Evolutionary conservation across 2,797 vertebrate genomes (phyloP).

Genomic region (Pelodytes ibericus): DNA sequence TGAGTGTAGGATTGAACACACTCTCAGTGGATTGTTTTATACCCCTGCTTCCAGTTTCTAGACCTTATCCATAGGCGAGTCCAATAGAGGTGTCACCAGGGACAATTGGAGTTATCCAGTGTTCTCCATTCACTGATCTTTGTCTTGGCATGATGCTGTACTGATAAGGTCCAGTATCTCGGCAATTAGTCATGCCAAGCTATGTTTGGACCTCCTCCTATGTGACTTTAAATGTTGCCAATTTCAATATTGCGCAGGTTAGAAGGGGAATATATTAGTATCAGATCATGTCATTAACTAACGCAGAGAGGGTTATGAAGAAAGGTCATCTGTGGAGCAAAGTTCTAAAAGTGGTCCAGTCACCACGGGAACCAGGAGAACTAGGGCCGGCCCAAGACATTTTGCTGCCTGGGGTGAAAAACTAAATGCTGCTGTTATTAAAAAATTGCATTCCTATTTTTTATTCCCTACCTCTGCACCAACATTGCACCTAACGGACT

Average conservation of each 20-base stretch:
- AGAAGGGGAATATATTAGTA: too few species aligned
- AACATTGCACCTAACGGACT: too few species aligned
- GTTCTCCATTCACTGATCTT: slow-evolving; percentile 1
- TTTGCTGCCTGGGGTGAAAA: too few species aligned
- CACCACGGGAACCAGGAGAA: too few species aligned
- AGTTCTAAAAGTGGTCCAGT: too few species aligned
- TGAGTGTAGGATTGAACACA: slow-evolving; percentile 3
- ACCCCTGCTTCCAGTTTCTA: not conserved
- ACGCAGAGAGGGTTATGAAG: too few species aligned
- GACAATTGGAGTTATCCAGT: slow-evolving; percentile 7
- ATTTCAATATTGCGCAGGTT: slow-evolving; percentile 28
- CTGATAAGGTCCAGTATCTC: not conserved
- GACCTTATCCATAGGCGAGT: slow-evolving; percentile 26
- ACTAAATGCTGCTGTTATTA: too few species aligned
- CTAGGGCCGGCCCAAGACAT: too few species aligned
- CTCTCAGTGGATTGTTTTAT: slow-evolving; percentile 23
- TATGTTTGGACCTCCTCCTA: slow-evolving; percentile 15
- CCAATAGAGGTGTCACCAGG: not conserved
- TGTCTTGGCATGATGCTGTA: slow-evolving; percentile 21
- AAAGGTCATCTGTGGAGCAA: too few species aligned
- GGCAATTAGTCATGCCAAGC: slow-evolving; percentile 8
- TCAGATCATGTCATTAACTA: too few species aligned
- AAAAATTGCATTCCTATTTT: too few species aligned
- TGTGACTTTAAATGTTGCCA: slow-evolving; percentile 1
- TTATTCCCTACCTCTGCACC: too few species aligned